Base-by-base conservation (phyloP, 2,113 vertebrate genomes). In the Apistogramma diplotaenia region DNA sequence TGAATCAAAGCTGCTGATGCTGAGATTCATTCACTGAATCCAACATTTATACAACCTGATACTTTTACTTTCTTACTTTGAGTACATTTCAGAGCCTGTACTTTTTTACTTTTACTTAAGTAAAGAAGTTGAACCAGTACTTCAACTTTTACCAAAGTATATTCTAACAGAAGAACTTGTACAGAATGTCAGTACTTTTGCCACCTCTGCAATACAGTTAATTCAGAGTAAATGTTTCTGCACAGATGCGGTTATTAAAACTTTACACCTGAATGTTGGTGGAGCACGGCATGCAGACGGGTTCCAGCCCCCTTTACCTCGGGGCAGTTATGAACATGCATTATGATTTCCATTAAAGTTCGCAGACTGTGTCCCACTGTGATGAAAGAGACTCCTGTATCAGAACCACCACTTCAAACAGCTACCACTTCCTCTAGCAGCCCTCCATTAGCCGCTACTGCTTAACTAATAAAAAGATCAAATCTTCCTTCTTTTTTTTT, bases 321-420 rank as follows among this genome's bases (percentile, higher is more conserved):
- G 65, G 58, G 86, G 80, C 78, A 86, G 87, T 92, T 93, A 91
- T 93, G 87, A 94, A 93, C 87, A 90, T 87, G 82, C 79, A 91
- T 93, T 95, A 94, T 94, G 89, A 94, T 93, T 95, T 94, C 92
- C 90, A 95, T 94, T 93, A 93, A 90, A 78, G 89, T 76, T 84
- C 83, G 27, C 74, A 31, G 23, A 82, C 83, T 87, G 92, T 89
- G 89, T 27, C 84, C 91, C 0, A 49, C 88, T 91, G 86, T 92
- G 91, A 94, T 92, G 88, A 95, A 95, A 96, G 93, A 79, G 87
- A 81, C 90, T 83, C 76, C 82, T 72, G 85, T 91, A 91, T 89
- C 82, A 76, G 83, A 56, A 73, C 4, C 19, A 35, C 87, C 83
- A 92, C 91, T 94, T 94, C 91, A 93, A 94, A 93, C 91, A 87